Conservation (phyloP, 2,797 vertebrate genomes). For the Acestrorhynchus altus region DNA sequence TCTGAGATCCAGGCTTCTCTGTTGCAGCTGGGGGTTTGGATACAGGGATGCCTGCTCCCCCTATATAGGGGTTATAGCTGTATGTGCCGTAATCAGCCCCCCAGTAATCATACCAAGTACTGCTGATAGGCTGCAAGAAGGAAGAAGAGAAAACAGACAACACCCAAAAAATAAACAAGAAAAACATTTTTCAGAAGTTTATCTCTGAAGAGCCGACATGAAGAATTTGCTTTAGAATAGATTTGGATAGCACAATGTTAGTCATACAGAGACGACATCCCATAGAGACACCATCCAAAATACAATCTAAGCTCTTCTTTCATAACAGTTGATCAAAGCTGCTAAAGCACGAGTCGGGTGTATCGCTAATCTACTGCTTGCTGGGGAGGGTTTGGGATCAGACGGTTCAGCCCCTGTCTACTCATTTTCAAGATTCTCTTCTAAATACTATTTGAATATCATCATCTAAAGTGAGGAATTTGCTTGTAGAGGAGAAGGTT, state of each 20-base stretch:
- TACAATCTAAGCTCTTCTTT: not conserved
- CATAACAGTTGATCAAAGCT: not conserved
- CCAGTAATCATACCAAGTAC: slow-evolving; percentile 99
- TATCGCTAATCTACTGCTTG: not conserved
- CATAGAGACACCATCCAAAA: not conserved
- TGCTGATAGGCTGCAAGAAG: slow-evolving; percentile 91
- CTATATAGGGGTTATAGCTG: slow-evolving; percentile 96
- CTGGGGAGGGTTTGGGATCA: not conserved
- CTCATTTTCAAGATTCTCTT: too few relatives aligned
- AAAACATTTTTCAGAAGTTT: slow-evolving; percentile 8
- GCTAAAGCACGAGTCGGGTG: not conserved
- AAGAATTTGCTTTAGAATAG: not conserved
- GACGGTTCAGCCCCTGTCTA: too few relatives aligned
- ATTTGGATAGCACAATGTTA: not conserved
- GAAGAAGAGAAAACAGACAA: slow-evolving; percentile 13
- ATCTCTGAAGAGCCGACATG: not conserved
- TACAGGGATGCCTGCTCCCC: slow-evolving; percentile 93
- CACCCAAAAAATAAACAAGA: slow-evolving; percentile 15
- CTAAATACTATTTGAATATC: too few relatives aligned
- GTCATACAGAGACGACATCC: not conserved
- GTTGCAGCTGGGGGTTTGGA: slow-evolving; percentile 89
- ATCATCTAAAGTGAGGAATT: too few relatives aligned
- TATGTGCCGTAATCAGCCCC: slow-evolving; percentile 97
- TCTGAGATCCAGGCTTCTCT: slow-evolving; percentile 95
- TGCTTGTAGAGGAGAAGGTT: too few relatives aligned